Conservation (phyloP, 2,888 invertebrate species). For the Trimorus sp. region DNA sequence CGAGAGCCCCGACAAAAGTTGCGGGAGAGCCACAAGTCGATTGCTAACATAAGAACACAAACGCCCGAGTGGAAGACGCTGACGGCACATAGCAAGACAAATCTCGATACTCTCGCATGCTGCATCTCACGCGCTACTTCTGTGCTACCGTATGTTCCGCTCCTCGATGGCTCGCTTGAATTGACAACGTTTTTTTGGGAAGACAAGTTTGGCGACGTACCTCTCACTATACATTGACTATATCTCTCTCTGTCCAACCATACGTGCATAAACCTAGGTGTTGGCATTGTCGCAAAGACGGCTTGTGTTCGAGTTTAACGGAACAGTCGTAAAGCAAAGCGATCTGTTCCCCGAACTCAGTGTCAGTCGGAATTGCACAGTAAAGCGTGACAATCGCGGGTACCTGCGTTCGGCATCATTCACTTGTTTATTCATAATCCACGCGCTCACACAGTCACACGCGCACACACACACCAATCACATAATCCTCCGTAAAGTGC, state of each 20-base stretch:
- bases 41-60: conserved; percentile 13
- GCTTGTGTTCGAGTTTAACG: conserved; percentile 20
- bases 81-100: conserved; percentile 27
- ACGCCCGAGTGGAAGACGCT: conserved; percentile 29
- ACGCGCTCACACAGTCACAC: too few relatives aligned
- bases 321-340: conserved; percentile 14
- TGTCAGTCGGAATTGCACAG: conserved; percentile 31
- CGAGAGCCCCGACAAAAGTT: conserved; percentile 20
- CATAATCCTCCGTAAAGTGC: conserved; percentile 7
- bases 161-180: conserved; percentile 54
- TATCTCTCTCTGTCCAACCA: too few relatives aligned
- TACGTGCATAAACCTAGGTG: conserved; percentile 22
- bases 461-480: neutral
- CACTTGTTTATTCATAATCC: too few relatives aligned
- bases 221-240: too few relatives aligned
- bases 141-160: conserved; percentile 67
- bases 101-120: conserved; percentile 67
- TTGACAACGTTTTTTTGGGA: conserved; percentile 39
- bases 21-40: conserved; percentile 18
- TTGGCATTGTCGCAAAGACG: conserved; percentile 26
- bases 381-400: conserved; percentile 38
- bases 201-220: conserved; percentile 18
- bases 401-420: too few relatives aligned
- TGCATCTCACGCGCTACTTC: conserved; percentile 70
- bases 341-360: neutral